Conservation (phyloP, 2,113 vertebrate genomes). For the Eulacestoma nigropectus region DNA sequence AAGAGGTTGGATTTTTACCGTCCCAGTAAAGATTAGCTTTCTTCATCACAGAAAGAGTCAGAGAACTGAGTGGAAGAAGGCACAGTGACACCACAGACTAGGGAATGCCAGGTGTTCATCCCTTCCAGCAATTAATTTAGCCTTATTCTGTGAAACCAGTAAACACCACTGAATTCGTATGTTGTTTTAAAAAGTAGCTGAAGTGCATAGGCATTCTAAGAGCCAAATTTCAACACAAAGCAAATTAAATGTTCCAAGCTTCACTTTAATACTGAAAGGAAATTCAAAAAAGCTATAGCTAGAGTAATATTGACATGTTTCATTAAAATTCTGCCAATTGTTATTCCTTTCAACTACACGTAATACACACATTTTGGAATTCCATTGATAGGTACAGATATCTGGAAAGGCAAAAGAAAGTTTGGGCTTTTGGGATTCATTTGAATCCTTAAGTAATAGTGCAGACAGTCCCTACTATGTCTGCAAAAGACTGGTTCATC, state of each 20-base stretch:
- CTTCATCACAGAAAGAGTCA: neutral
- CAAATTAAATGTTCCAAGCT: neutral
- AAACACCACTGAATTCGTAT: neutral
- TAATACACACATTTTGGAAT: neutral
- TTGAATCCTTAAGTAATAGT: neutral
- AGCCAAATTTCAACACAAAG: neutral
- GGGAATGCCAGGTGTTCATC: neutral
- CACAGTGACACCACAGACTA: neutral
- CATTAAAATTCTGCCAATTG: neutral
- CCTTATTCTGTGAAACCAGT: neutral
- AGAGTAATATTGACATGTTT: neutral
- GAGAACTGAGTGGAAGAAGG: neutral
- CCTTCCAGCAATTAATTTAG: neutral
- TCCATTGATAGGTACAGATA: neutral
- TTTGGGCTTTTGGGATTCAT: neutral
- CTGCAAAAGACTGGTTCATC: neutral
- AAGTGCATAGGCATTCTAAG: neutral
- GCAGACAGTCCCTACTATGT: neutral
- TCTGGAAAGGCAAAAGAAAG: neutral
- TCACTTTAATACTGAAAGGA: neutral
- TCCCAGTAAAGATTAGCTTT: neutral
- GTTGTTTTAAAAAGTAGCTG: neutral
- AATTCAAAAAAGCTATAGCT: neutral
- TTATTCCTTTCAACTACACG: neutral
- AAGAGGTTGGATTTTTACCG: neutral